Evolutionary conservation across 2,113 vertebrate species (phyloP).

Genomic region (Neogobius melanostomus): DNA sequence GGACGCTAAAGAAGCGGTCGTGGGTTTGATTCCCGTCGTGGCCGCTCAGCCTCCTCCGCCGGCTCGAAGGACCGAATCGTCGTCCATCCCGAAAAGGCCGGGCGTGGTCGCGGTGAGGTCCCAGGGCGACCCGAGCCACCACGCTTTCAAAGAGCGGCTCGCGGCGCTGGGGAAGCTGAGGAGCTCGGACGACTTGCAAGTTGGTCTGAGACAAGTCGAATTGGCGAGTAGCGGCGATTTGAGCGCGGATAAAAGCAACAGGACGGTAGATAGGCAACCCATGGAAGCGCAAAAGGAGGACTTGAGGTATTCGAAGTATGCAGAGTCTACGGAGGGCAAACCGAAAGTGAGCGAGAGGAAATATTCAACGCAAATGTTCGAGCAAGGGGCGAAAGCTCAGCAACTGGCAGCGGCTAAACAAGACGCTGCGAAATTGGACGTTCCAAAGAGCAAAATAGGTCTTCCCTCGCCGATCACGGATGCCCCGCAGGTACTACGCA

Average conservation of each 20-base stretch:
- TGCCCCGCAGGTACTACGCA: constrained; percentile 72
- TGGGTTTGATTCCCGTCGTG: constrained; percentile 17
- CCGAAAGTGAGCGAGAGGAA: constrained; percentile 67
- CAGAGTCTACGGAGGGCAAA: constrained; percentile 70
- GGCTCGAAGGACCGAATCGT: constrained; percentile 54
- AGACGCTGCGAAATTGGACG: constrained; percentile 79
- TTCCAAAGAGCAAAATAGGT: constrained; percentile 79
- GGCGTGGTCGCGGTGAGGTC: constrained; percentile 51
- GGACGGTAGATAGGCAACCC: constrained; percentile 57
- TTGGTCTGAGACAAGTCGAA: constrained; percentile 42
- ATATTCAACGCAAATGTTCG: constrained; percentile 72
- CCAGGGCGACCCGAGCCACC: constrained; percentile 79
- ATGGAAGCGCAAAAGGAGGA: constrained; percentile 65
- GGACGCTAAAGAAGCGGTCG: constrained; percentile 8
- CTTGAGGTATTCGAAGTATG: constrained; percentile 66
- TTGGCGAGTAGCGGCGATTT: constrained; percentile 33
- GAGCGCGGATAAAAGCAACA: constrained; percentile 51
- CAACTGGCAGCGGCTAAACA: constrained; percentile 72
- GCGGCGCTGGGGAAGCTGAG: constrained; percentile 83
- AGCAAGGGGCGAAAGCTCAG: constrained; percentile 72
- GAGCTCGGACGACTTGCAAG: constrained; percentile 74
- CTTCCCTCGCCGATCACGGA: constrained; percentile 75
- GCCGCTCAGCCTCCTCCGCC: constrained; percentile 29
- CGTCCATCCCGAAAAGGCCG: constrained; percentile 75
- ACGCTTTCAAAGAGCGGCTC: constrained; percentile 84